Evolutionary conservation across 2,888 invertebrate species (phyloP), one percentile per base, ranked within the genome.

Genomic region (Parnassius orleans): DNA sequence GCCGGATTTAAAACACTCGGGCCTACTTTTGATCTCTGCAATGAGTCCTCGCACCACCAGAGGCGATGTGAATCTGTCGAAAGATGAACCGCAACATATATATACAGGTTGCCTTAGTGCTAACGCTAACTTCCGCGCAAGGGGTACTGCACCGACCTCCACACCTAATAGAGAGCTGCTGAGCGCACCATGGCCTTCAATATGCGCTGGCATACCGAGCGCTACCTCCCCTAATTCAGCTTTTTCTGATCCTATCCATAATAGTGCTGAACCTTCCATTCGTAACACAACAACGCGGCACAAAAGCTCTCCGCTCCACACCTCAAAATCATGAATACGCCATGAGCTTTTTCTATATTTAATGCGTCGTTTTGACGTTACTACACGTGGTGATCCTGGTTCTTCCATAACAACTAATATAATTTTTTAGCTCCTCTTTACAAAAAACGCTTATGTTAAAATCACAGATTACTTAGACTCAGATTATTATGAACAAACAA

Each of bases 321-420:
- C 79, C 68, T 83, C 81, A 65, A 87, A 87, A 60, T 82, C 70
- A 59, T 79, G 83, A 19, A 84, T 70, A 15, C 69, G 71, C 90
- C 90, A 90, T 33, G 64, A 66, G 64, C 87, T 87, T 15, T 70
- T 61, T 14, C 74, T 75, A 60, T 86, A 86, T 24, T 64, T 67
- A 42, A 87, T 76, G 9, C 69, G 69, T 55, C 77, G 75, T 33
- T 76, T 74, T 5, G 83, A 81, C 43, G 78, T 81, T 55, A 72
- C 69, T 2, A 62, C 63, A 10, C 65, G 64, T 3, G 85, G 84
- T 9, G 47, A 47, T 9, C 9, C 9, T 14, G 14, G 9, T 14
- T 47, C 14, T n/a, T 14, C 47, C 47, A 47, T 47, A 3, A 14
- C 47, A 14, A 9, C 10, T 2, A 43, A 11, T 43, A 11, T 10